Evolutionary conservation across 2,888 invertebrate species (phyloP).

Genomic region (Cheilosia variabilis): DNA sequence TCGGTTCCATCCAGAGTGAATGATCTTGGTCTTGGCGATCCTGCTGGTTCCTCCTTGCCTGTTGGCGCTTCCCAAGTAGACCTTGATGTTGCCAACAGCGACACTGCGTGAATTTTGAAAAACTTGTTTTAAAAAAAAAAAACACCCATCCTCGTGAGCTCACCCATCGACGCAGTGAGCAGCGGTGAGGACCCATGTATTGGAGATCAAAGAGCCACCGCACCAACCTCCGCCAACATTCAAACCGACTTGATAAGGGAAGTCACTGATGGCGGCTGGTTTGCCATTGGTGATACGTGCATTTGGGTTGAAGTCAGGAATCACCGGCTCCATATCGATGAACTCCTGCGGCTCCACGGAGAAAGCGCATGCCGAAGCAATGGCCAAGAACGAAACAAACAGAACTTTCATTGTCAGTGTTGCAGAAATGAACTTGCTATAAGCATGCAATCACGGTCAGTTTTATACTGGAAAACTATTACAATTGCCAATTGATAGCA

Average conservation of each 20-base stretch:
- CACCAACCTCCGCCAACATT: constrained; percentile 35
- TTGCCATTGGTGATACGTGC: constrained; percentile 44
- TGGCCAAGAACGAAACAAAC: constrained; percentile 78
- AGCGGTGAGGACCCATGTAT: constrained; percentile 77
- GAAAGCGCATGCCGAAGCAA: constrained; percentile 76
- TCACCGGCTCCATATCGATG: constrained; percentile 77
- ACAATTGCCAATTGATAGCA: background rate
- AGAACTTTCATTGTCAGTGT: constrained; percentile 61
- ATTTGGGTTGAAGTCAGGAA: constrained; percentile 77
- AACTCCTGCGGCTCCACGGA: constrained; percentile 54
- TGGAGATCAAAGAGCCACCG: constrained; percentile 28
- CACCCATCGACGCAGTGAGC: constrained; percentile 77
- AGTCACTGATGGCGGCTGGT: background rate
- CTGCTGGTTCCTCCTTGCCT: background rate
- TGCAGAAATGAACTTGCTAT: background rate
- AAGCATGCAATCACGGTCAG: too few relatives aligned
- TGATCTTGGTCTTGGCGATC: background rate
- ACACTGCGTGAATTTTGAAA: background rate
- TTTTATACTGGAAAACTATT: background rate
- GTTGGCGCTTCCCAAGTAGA: constrained; percentile 55
- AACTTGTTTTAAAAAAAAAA: background rate
- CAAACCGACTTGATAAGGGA: constrained; percentile 54
- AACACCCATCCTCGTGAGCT: background rate
- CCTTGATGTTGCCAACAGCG: background rate
- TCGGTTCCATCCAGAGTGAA: constrained; percentile 60